A percentile compares a stretch with the other conserved stretches of the same genome.
Evolutionary conservation across 2,113 vertebrate genomes (phyloP).

Genomic region (Stictonetta naevosa): DNA sequence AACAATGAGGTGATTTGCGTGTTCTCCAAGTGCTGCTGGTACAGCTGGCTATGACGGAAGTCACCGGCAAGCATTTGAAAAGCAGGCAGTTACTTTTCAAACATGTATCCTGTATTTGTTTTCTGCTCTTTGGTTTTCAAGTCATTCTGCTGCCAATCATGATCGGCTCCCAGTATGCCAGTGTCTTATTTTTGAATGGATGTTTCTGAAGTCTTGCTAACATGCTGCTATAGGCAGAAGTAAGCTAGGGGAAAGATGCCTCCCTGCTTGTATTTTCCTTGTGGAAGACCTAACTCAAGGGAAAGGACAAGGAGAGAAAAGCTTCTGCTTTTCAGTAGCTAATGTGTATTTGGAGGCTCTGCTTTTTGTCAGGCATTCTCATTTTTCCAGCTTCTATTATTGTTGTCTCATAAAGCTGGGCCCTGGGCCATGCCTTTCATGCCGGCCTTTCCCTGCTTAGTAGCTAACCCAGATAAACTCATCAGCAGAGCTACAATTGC

Average conservation of each 20-base stretch:
- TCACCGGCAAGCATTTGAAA: neutral
- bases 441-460: neutral
- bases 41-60: neutral
- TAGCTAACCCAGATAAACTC: constrained; percentile 27
- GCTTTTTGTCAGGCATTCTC: constrained; percentile 15
- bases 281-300: neutral
- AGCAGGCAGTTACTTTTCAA: neutral
- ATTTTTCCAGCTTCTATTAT: constrained; percentile 34
- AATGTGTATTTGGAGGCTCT: neutral
- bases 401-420: constrained; percentile 27
- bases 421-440: constrained; percentile 36
- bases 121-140: neutral
- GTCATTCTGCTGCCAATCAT: neutral
- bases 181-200: neutral
- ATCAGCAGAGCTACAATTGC: constrained; percentile 14
- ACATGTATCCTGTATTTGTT: neutral
- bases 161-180: neutral
- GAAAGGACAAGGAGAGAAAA: neutral
- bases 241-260: neutral
- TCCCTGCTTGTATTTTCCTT: neutral
- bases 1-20: neutral
- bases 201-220: neutral
- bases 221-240: neutral
- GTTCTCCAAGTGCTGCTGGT: neutral
- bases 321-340: neutral